A percentile compares a stretch with the other conserved stretches of the same genome.
Evolutionary conservation across 2,797 vertebrate genomes (phyloP).

Genomic region (Coluber constrictor): DNA sequence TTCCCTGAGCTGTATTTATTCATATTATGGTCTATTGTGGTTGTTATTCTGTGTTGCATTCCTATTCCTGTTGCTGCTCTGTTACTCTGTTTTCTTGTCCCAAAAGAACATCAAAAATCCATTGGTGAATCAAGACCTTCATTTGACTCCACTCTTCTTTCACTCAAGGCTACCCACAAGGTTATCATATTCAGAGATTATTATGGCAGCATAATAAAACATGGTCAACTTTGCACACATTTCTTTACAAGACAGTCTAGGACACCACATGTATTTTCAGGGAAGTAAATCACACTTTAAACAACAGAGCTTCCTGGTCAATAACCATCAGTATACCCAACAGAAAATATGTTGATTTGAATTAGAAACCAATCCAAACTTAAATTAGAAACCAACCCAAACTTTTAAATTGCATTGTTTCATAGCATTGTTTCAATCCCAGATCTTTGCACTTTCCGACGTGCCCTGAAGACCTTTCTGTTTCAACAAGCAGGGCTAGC

Average conservation of each 20-base stretch:
- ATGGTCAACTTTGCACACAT: background rate
- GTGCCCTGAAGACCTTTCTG: no score
- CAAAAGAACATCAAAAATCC: background rate
- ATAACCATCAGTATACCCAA: background rate
- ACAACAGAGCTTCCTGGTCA: background rate
- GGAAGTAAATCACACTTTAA: background rate
- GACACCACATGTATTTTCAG: background rate
- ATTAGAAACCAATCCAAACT: background rate
- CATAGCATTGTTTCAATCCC: background rate
- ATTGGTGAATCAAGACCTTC: accelerated
- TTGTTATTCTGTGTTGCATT: background rate
- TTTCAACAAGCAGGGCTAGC: no score
- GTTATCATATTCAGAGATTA: background rate
- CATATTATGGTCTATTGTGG: background rate
- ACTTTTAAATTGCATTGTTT: background rate
- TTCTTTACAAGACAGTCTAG: background rate
- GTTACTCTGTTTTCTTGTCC: background rate
- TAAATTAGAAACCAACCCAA: background rate
- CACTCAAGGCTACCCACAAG: background rate
- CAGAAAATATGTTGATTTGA: background rate
- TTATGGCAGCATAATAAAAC: background rate
- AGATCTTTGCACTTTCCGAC: no score
- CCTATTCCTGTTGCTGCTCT: background rate
- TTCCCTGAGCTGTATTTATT: background rate
- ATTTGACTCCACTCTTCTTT: background rate